Percentiles rank a stretch among this genome's conserved stretches.
Evolutionary conservation across 2,888 invertebrate species (phyloP).

Genomic region (Drosophila gaucha): DNA sequence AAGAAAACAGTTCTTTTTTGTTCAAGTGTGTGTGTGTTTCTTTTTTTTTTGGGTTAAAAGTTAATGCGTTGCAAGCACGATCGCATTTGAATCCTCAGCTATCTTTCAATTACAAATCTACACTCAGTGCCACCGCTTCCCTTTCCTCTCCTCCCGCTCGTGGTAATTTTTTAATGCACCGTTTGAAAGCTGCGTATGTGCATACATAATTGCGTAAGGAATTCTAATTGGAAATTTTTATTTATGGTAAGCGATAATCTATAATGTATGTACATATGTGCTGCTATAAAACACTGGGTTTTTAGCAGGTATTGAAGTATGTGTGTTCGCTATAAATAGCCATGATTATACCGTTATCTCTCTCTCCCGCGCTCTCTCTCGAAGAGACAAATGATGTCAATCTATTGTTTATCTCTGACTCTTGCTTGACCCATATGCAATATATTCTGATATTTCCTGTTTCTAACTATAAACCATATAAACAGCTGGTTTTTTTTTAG

Average conservation of each 20-base stretch:
- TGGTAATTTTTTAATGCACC: slow-evolving; percentile 13
- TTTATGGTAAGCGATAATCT: not conserved
- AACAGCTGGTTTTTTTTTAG: slow-evolving; percentile 25
- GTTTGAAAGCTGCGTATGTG: slow-evolving; percentile 11
- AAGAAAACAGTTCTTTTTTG: slow-evolving; percentile 25
- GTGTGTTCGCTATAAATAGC: not conserved
- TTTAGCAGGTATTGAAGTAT: not conserved
- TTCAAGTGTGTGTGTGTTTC: not conserved
- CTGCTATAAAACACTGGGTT: not conserved
- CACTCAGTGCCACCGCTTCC: slow-evolving; percentile 32
- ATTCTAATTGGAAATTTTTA: not conserved
- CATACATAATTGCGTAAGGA: slow-evolving; percentile 1
- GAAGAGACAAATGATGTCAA: not conserved
- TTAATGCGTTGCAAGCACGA: slow-evolving; percentile 68
- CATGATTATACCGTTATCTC: not conserved
- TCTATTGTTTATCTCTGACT: not conserved
- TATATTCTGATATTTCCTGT: slow-evolving; percentile 32
- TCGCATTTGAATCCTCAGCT: slow-evolving; percentile 10
- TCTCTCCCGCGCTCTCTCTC: not conserved
- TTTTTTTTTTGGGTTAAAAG: slow-evolving; percentile 62
- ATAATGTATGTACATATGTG: not conserved
- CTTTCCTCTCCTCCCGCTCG: not conserved
- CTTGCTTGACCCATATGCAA: slow-evolving; percentile 6
- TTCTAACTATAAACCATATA: slow-evolving; percentile 1
- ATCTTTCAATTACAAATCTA: slow-evolving; percentile 63